Percentiles rank a stretch among this genome's conserved stretches.
phyloP scores from a whole-genome alignment of 2,888 invertebrate genomes.

The Leptopterna dolabrata region DNA sequence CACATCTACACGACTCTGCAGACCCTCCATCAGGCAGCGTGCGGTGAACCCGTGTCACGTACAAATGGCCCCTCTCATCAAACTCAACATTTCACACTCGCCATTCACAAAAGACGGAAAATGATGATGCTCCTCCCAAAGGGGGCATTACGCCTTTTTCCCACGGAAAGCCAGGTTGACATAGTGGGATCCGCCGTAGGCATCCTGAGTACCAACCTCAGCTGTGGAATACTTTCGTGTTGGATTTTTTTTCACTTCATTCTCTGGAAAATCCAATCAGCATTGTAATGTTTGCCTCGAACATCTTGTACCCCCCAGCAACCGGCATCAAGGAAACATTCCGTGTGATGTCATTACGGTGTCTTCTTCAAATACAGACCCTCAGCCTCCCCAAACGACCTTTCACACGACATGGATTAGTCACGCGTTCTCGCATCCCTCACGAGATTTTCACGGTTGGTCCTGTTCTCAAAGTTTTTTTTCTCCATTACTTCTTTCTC shows the following conservation, averaged over 20 bases:
- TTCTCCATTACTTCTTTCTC: background rate
- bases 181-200: background rate
- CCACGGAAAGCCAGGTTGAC: background rate
- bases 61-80: background rate
- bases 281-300: too few species aligned
- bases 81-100: background rate
- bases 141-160: background rate
- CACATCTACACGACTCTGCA: background rate
- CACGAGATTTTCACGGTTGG: background rate
- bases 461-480: background rate
- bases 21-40: background rate
- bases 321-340: background rate
- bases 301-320: background rate
- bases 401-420: background rate
- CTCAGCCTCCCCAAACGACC: background rate
- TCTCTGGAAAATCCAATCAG: too few species aligned
- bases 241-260: too few species aligned
- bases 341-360: background rate
- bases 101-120: background rate
- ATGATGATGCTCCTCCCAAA: background rate
- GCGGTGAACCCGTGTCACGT: background rate
- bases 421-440: background rate
- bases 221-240: too few species aligned
- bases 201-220: too few species aligned
- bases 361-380: background rate